Evolutionary conservation across 1,140 invertebrate species (phyloP).

Genomic region (Ceratina japonica): DNA sequence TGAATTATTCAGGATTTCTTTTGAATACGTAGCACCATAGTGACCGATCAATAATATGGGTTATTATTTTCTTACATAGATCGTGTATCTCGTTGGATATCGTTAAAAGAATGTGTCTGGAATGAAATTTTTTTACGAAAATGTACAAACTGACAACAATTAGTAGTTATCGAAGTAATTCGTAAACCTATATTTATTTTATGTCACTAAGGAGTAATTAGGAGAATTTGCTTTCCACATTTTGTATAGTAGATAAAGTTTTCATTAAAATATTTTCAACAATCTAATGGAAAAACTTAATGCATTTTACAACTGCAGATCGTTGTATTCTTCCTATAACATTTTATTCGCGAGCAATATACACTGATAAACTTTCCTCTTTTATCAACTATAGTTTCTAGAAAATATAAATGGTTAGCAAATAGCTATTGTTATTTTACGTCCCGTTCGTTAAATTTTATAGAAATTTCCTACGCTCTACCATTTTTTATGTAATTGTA

Average conservation of each 20-base stretch:
- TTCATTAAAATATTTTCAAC: conserved; percentile 19
- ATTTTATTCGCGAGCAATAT: neutral
- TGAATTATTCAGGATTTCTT: neutral
- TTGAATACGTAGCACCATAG: conserved; percentile 27
- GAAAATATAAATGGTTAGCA: conserved; percentile 36
- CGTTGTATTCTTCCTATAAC: neutral
- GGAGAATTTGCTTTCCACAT: conserved; percentile 56
- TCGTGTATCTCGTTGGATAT: neutral
- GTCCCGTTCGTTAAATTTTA: conserved; percentile 25
- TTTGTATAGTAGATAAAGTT: conserved; percentile 23
- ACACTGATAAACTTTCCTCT: conserved; percentile 15
- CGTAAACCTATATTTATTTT: conserved; percentile 34
- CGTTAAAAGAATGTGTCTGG: conserved; percentile 44
- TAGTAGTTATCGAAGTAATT: conserved; percentile 14
- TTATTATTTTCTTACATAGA: neutral
- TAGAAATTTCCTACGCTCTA: conserved; percentile 29
- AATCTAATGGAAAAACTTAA: neutral
- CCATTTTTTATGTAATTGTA: conserved; percentile 2
- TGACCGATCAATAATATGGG: conserved; percentile 13
- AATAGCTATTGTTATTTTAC: conserved; percentile 29
- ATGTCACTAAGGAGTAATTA: conserved; percentile 4
- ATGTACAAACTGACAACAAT: conserved; percentile 29
- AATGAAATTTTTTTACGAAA: conserved; percentile 56
- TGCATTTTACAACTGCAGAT: neutral
- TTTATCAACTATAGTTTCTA: conserved; percentile 2